These are phyloP conservation scores for Oscheius sp. DNA, from an alignment of 2,888 invertebrate species.

Conservation along the genomic window DNA sequence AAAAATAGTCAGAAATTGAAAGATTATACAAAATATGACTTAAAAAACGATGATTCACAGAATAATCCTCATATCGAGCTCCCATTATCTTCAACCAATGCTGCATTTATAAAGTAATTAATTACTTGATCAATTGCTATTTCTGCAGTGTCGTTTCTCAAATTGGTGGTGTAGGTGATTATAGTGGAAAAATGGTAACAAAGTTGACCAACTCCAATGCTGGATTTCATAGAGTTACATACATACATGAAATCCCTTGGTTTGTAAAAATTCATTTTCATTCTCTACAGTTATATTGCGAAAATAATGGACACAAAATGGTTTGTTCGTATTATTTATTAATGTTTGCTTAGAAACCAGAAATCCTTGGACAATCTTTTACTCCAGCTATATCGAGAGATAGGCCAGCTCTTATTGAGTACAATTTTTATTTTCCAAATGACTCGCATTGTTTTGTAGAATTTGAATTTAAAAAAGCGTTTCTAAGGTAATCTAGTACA, in stretches of 20 bases:
- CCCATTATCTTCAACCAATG: not conserved
- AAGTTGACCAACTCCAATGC: slow-evolving; percentile 29
- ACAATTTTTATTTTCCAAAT: slow-evolving; percentile 55
- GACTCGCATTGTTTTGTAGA: slow-evolving; percentile 54
- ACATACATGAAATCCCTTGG: slow-evolving; percentile 66
- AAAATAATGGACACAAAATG: not conserved
- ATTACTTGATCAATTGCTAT: not conserved
- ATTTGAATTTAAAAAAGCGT: slow-evolving; percentile 60
- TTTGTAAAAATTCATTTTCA: slow-evolving; percentile 82
- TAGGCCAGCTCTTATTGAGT: slow-evolving; percentile 77
- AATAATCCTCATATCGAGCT: slow-evolving; percentile 6
- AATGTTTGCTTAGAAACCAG: not conserved
- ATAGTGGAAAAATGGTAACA: slow-evolving; percentile 36
- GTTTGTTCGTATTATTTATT: not conserved
- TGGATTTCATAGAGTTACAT: slow-evolving; percentile 41
- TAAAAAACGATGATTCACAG: not conserved
- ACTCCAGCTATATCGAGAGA: slow-evolving; percentile 37
- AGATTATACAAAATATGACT: not conserved
- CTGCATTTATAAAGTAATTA: not conserved
- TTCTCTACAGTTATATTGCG: slow-evolving; percentile 79
- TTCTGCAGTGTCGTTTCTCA: slow-evolving; percentile 32
- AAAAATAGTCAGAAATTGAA: not conserved
- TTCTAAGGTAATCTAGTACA: slow-evolving; percentile 70
- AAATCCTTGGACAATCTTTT: slow-evolving; percentile 26
- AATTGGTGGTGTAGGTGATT: slow-evolving; percentile 43